Conservation (phyloP, 2,113 vertebrate species). For the Pseudopodoces humilis region DNA sequence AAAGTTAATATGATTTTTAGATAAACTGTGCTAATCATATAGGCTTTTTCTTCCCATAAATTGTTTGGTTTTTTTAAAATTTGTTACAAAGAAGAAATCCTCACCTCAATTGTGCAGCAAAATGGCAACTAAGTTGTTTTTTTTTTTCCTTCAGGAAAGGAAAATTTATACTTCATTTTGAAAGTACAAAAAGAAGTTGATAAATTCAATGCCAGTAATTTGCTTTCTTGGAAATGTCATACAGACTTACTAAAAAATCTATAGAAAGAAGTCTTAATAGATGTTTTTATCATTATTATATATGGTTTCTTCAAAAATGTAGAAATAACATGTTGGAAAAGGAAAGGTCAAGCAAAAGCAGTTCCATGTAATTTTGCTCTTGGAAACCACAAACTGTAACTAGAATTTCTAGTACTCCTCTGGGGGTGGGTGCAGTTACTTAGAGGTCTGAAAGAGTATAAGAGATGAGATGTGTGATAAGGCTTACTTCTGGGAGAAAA, state of each 20-base stretch:
- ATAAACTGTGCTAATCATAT: not conserved
- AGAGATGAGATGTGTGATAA: not conserved
- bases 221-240: not conserved
- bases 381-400: not conserved
- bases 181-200: not conserved
- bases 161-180: not conserved
- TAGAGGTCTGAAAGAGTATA: not conserved
- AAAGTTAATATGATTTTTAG: not conserved
- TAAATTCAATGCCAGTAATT: not conserved
- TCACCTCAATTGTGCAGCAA: not conserved
- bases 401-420: not conserved
- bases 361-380: not conserved
- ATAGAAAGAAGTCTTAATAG: not conserved
- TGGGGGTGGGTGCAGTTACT: not conserved
- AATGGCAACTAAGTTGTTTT: not conserved
- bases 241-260: not conserved
- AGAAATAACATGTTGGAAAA: not conserved
- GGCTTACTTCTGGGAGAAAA: not conserved
- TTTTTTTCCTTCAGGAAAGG: not conserved
- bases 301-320: not conserved
- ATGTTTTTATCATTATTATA: not conserved
- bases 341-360: not conserved
- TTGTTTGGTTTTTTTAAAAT: not conserved
- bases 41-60: not conserved
- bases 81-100: not conserved